Percentiles rank a stretch among this genome's conserved stretches.
Evolutionary conservation across 2,797 vertebrate species (phyloP).

Genomic region (Anguilla pacifica): DNA sequence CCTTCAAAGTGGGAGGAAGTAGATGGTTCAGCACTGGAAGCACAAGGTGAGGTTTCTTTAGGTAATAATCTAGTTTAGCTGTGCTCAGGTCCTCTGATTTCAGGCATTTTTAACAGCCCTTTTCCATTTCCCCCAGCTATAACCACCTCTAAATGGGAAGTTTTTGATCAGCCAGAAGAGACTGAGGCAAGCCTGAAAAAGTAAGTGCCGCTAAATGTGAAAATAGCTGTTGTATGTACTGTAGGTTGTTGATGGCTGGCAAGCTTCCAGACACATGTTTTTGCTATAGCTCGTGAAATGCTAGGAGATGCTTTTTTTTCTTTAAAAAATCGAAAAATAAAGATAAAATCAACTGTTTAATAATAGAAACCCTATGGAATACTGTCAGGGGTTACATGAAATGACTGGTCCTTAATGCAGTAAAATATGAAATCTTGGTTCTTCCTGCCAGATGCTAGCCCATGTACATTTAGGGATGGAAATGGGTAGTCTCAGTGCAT

Average conservation of each 20-base stretch:
- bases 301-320: too few species aligned
- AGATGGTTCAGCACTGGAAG: conserved; percentile 87
- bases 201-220: conserved; percentile 59
- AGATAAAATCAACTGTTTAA: too few species aligned
- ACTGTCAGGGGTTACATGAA: too few species aligned
- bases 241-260: neutral
- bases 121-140: conserved; percentile 74
- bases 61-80: neutral
- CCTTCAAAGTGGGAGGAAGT: conserved; percentile 99
- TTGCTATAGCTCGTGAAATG: too few species aligned
- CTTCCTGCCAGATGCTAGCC: neutral
- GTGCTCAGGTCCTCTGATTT: neutral
- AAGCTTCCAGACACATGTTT: neutral
- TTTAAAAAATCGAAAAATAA: too few species aligned
- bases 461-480: neutral
- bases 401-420: neutral
- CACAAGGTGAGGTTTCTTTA: conserved; percentile 80
- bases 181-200: conserved; percentile 82
- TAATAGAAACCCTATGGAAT: too few species aligned
- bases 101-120: neutral
- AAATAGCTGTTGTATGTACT: neutral
- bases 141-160: conserved; percentile 97
- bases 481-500: neutral
- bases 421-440: neutral
- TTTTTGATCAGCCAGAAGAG: conserved; percentile 92